Evolutionary conservation across 2,113 vertebrate species (phyloP).

Genomic region (Pachypanchax playfairii): DNA sequence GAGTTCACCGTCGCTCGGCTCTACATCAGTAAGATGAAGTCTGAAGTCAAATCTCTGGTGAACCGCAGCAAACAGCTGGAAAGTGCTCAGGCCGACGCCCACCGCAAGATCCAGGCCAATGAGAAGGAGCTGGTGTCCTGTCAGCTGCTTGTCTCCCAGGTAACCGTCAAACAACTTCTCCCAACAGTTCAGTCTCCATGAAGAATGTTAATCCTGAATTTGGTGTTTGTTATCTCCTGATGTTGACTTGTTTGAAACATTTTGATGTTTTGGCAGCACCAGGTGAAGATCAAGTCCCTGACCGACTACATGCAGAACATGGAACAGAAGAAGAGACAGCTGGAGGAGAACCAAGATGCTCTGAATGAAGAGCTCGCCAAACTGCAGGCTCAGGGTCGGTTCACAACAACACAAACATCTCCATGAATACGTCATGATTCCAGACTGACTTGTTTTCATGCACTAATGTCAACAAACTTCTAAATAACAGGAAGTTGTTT

Average conservation of each 20-base stretch:
- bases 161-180: conserved; percentile 32
- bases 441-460: background rate
- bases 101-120: conserved; percentile 89
- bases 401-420: background rate
- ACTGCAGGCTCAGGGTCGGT: conserved; percentile 81
- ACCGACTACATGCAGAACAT: conserved; percentile 94
- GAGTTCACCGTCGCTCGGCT: conserved; percentile 91
- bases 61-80: conserved; percentile 92
- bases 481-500: background rate
- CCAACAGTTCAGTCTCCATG: too few species aligned
- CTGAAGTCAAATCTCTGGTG: conserved; percentile 90
- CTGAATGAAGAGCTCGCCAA: conserved; percentile 89
- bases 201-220: too few species aligned
- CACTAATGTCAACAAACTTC: background rate
- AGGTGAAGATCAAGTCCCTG: conserved; percentile 93
- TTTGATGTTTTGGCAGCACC: conserved; percentile 77
- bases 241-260: too few species aligned
- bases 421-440: background rate
- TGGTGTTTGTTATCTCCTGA: too few species aligned
- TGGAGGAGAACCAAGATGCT: conserved; percentile 89
- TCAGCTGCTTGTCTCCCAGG: conserved; percentile 91
- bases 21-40: conserved; percentile 94
- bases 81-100: conserved; percentile 86
- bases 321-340: conserved; percentile 90
- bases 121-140: conserved; percentile 91